Conservation (phyloP, 2,888 invertebrate genomes). For the Trissolcus japonicus region DNA sequence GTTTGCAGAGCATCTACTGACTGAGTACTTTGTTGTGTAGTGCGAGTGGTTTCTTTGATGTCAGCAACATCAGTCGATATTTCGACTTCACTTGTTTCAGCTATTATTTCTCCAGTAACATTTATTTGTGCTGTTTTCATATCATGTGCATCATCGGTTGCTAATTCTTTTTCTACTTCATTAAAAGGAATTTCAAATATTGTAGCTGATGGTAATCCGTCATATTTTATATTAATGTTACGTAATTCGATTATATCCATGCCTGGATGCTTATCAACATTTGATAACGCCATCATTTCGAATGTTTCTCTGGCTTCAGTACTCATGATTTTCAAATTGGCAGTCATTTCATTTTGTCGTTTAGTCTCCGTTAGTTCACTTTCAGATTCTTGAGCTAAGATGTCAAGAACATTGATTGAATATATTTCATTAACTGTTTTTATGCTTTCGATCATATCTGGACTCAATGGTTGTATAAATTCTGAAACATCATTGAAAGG, state of each 20-base stretch:
- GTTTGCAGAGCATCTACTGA: constrained; percentile 61
- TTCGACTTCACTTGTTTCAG: constrained; percentile 68
- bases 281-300: constrained; percentile 63
- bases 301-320: constrained; percentile 73
- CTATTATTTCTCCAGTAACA: constrained; percentile 70
- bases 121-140: constrained; percentile 64
- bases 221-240: constrained; percentile 51
- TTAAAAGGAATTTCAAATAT: constrained; percentile 59
- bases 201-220: constrained; percentile 60
- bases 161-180: constrained; percentile 58
- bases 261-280: constrained; percentile 58
- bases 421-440: constrained; percentile 60
- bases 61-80: constrained; percentile 66
- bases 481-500: constrained; percentile 65
- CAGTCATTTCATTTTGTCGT: constrained; percentile 51
- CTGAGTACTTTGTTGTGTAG: constrained; percentile 57
- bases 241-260: constrained; percentile 52
- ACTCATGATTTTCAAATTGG: constrained; percentile 64
- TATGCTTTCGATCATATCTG: constrained; percentile 64
- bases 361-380: constrained; percentile 42
- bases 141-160: constrained; percentile 46
- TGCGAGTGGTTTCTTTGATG: constrained; percentile 52
- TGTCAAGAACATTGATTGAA: constrained; percentile 61
- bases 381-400: constrained; percentile 63
- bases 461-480: constrained; percentile 60